Evolutionary conservation across 1,140 invertebrate genomes (phyloP).

Genomic region (Papilio dardanus): DNA sequence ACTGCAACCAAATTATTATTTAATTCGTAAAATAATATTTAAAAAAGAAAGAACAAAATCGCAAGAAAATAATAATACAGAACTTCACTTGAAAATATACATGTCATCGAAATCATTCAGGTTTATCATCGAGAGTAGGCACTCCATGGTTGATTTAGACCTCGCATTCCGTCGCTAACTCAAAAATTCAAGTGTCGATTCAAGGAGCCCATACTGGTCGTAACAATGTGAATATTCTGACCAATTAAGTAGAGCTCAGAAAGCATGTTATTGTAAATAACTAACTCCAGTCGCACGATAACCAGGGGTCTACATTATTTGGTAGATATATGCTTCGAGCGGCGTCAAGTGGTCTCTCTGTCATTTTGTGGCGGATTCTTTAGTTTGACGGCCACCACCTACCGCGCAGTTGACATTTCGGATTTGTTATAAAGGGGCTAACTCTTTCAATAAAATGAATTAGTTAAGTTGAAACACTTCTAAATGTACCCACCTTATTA

Average conservation of each 20-base stretch:
- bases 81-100: constrained; percentile 29
- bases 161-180: constrained; percentile 66
- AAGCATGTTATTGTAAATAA: constrained; percentile 39
- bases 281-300: background rate
- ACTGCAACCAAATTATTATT: background rate
- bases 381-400: constrained; percentile 61
- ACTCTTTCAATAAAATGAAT: background rate
- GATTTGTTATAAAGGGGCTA: constrained; percentile 17
- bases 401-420: constrained; percentile 46
- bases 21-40: background rate
- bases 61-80: constrained; percentile 24
- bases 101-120: constrained; percentile 50
- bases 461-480: background rate
- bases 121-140: constrained; percentile 52
- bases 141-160: constrained; percentile 60
- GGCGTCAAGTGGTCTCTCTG: constrained; percentile 56
- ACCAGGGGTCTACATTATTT: constrained; percentile 48
- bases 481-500: background rate
- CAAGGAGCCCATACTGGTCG: constrained; percentile 52
- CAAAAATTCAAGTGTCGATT: constrained; percentile 67
- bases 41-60: background rate
- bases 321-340: constrained; percentile 42
- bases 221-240: constrained; percentile 47
- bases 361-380: constrained; percentile 58
- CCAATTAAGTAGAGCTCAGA: constrained; percentile 43